Evolutionary conservation across 1,140 invertebrate genomes (phyloP).

Genomic region (Dendroctonus ponderosae): DNA sequence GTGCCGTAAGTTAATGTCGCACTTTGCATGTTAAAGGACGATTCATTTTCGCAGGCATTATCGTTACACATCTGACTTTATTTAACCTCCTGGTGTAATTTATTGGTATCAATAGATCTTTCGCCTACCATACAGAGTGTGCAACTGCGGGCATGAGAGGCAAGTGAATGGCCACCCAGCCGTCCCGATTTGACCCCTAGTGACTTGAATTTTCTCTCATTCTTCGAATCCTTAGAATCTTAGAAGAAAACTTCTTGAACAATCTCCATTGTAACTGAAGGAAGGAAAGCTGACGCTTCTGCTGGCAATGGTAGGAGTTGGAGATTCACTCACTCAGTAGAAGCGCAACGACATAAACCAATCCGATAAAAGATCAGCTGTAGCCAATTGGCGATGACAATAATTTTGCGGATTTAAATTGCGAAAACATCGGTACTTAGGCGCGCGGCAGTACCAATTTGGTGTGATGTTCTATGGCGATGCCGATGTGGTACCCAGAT

Average conservation of each 20-base stretch:
- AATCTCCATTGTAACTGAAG: no score
- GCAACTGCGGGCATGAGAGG: no score
- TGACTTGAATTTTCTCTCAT: neutral
- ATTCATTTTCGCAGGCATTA: constrained; percentile 33
- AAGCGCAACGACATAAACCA: neutral
- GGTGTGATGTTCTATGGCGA: constrained; percentile 31
- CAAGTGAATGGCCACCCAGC: neutral
- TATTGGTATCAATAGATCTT: constrained; percentile 30
- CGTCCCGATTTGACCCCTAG: neutral
- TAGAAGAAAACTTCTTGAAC: no score
- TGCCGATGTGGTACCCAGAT: constrained; percentile 25
- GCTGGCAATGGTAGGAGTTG: no score
- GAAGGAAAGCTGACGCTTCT: no score
- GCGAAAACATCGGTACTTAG: constrained; percentile 32
- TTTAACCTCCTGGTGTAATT: constrained; percentile 25
- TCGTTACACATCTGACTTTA: constrained; percentile 36
- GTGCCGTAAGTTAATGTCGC: constrained; percentile 28
- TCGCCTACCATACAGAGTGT: constrained; percentile 3
- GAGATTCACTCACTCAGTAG: neutral
- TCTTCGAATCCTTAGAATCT: no score
- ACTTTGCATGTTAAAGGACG: constrained; percentile 28
- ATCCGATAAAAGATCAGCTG: no score
- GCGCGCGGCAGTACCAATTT: constrained; percentile 31
- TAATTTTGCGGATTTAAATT: constrained; percentile 29
- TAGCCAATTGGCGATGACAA: constrained; percentile 5